A percentile compares a stretch with the other conserved stretches of the same genome.
Conservation (phyloP, 1,140 invertebrate species). For the Copidosoma floridanum region DNA sequence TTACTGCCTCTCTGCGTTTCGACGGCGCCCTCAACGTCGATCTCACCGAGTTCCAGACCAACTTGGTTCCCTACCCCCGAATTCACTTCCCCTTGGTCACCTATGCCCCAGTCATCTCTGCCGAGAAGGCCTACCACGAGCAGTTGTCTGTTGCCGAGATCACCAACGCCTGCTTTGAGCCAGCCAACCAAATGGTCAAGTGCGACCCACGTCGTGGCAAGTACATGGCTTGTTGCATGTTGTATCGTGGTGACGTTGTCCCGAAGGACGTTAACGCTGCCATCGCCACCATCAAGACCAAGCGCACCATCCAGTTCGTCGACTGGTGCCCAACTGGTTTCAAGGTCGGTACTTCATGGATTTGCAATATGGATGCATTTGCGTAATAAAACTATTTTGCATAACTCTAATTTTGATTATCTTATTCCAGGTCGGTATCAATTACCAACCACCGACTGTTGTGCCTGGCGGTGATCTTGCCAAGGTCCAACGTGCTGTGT, state of each 20-base stretch:
- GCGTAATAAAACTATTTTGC: no score
- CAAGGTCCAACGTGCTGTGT: constrained; percentile 33
- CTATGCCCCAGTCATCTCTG: constrained; percentile 62
- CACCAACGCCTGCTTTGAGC: constrained; percentile 71
- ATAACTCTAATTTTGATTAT: no score
- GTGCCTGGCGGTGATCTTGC: constrained; percentile 58
- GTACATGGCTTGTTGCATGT: constrained; percentile 70
- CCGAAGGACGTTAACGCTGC: constrained; percentile 73
- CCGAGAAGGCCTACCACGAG: constrained; percentile 61
- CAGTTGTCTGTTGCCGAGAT: constrained; percentile 62
- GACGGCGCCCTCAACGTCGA: constrained; percentile 41
- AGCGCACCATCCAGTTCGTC: constrained; percentile 66
- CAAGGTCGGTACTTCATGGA: constrained; percentile 46
- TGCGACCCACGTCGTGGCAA: constrained; percentile 70
- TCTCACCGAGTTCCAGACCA: constrained; percentile 66
- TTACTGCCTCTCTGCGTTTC: constrained; percentile 59
- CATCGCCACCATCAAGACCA: constrained; percentile 65
- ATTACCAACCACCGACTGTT: constrained; percentile 66
- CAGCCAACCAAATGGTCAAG: constrained; percentile 67
- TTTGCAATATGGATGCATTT: no score
- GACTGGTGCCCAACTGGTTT: constrained; percentile 76
- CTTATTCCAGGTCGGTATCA: constrained; percentile 56
- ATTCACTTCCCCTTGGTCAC: constrained; percentile 66
- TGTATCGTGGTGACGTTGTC: constrained; percentile 65
- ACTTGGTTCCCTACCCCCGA: constrained; percentile 62